These are phyloP conservation scores for Cyclopterus lumpus DNA, from an alignment of 2,797 vertebrate genomes.

Conservation along the genomic window DNA sequence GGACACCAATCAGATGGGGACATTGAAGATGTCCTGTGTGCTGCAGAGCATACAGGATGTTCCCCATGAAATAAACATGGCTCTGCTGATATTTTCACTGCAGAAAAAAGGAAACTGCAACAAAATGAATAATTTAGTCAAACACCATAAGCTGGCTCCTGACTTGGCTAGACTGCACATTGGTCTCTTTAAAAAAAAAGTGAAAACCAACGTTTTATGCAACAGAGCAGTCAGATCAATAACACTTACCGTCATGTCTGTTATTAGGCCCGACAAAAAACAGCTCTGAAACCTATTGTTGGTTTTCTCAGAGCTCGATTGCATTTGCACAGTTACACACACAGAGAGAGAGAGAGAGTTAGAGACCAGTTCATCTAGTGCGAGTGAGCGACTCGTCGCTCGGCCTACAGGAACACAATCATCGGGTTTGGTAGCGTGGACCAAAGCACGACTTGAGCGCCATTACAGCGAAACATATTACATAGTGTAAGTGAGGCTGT, in stretches of 20 bases:
- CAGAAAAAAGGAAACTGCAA: constrained; percentile 22
- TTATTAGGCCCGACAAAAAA: background rate
- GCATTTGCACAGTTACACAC: background rate
- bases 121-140: constrained; percentile 39
- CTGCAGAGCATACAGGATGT: background rate
- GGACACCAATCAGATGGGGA: background rate
- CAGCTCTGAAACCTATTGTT: background rate
- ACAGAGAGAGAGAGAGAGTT: background rate
- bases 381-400: constrained; percentile 3
- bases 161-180: background rate
- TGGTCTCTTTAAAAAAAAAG: background rate
- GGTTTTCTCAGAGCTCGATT: background rate
- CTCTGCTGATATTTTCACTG: background rate
- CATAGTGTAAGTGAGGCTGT: constrained; percentile 23
- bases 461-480: background rate
- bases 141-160: constrained; percentile 5
- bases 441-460: background rate
- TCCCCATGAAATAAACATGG: constrained; percentile 42
- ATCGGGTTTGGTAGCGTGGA: background rate
- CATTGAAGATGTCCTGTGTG: constrained; percentile 16
- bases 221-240: background rate
- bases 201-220: constrained; percentile 1
- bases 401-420: background rate
- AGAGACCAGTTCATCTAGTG: background rate
- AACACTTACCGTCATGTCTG: background rate